Evolutionary conservation across 2,797 vertebrate species (phyloP).

Genomic region (Capromys pilorides): DNA sequence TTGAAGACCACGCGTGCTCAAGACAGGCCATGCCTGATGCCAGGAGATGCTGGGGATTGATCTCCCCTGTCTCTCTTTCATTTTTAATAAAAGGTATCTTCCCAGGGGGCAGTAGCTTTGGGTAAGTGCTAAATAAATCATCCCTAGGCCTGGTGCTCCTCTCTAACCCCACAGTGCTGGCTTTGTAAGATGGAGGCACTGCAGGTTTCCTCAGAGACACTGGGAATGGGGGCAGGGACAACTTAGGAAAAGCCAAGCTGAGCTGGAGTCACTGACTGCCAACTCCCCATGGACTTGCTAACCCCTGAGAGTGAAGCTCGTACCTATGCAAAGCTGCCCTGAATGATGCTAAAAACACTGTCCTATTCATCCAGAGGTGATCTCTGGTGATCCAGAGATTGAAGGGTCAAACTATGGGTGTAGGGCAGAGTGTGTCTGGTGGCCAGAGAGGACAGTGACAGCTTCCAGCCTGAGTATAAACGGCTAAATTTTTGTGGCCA

Average conservation of each 20-base stretch:
- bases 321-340: not conserved
- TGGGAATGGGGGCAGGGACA: accelerated
- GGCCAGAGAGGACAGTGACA: no score
- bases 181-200: not conserved
- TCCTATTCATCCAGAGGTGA: no score
- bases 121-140: not conserved
- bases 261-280: not conserved
- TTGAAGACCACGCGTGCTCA: not conserved
- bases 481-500: no score
- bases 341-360: accelerated
- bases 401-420: no score
- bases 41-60: not conserved
- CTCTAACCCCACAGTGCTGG: not conserved
- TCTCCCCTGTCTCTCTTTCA: not conserved
- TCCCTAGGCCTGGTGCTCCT: not conserved
- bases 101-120: not conserved
- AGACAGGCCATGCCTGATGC: not conserved
- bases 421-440: not conserved
- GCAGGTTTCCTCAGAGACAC: no score
- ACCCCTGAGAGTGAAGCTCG: not conserved
- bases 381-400: not conserved
- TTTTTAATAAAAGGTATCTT: constrained; percentile 33
- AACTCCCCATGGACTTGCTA: not conserved
- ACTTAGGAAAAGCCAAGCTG: not conserved
- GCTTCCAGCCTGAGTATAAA: no score